phyloP scores from a whole-genome alignment of 2,888 invertebrate genomes.

The Boloria euphrosyne region DNA sequence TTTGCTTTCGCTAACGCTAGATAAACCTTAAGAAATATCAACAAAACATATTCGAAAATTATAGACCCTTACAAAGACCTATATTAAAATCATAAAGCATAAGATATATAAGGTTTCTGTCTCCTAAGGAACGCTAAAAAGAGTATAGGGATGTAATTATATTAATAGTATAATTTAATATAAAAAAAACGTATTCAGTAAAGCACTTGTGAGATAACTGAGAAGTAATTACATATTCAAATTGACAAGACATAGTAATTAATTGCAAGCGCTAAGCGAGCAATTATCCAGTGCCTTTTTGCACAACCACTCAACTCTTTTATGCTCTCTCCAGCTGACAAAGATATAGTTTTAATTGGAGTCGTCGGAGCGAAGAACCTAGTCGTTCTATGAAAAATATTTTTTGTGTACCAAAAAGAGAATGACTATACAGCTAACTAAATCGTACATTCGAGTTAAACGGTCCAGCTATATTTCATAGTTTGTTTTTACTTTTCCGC shows the following conservation, averaged over 20 bases:
- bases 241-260: constrained; percentile 62
- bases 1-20: too few species aligned
- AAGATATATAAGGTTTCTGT: too few species aligned
- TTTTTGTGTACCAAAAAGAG: constrained; percentile 30
- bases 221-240: constrained; percentile 46
- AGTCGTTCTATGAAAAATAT: constrained; percentile 74
- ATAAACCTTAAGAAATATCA: too few species aligned
- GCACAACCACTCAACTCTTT: constrained; percentile 62
- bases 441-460: neutral
- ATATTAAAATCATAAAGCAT: too few species aligned
- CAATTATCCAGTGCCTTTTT: constrained; percentile 67
- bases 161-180: too few species aligned
- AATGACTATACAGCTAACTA: neutral
- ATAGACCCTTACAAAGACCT: too few species aligned
- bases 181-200: too few species aligned
- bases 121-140: too few species aligned
- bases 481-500: neutral
- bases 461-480: neutral
- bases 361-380: constrained; percentile 67
- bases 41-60: too few species aligned
- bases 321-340: constrained; percentile 59
- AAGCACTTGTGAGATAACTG: neutral
- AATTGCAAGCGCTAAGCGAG: constrained; percentile 52
- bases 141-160: too few species aligned
- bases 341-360: constrained; percentile 80